These are phyloP conservation scores for Brachyptera risi DNA, from an alignment of 2,888 invertebrate species.

Conservation along the genomic window DNA sequence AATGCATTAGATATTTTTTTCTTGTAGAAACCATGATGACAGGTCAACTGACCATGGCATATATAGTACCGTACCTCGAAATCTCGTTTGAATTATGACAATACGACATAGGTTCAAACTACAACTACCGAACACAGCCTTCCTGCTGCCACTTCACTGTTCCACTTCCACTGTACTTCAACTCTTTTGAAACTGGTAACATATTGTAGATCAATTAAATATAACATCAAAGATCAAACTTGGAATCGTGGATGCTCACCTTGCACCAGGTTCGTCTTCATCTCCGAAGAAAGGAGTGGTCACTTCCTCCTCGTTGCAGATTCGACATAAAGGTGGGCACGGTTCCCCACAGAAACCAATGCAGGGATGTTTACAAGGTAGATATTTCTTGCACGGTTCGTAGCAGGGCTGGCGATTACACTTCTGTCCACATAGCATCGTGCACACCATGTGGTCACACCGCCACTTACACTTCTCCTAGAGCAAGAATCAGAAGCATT, in stretches of 20 bases:
- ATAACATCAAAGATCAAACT: background rate
- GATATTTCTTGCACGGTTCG: conserved; percentile 43
- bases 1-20: too few species aligned
- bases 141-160: background rate
- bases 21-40: too few species aligned
- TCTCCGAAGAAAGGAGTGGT: conserved; percentile 46
- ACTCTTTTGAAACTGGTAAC: background rate
- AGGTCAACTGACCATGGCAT: too few species aligned
- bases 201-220: background rate
- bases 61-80: too few species aligned
- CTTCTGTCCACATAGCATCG: conserved; percentile 46
- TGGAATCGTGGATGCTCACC: too few species aligned
- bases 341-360: conserved; percentile 69
- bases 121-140: too few species aligned
- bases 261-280: conserved; percentile 54
- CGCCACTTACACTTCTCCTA: conserved; percentile 41
- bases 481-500: too few species aligned
- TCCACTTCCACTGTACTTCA: background rate
- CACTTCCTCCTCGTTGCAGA: conserved; percentile 51
- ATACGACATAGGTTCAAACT: too few species aligned
- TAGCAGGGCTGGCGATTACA: conserved; percentile 49
- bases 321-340: conserved; percentile 57
- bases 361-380: conserved; percentile 59
- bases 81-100: too few species aligned
- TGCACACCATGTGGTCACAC: conserved; percentile 52